These are phyloP conservation scores for Campopleginae sp. DNA, from an alignment of 2,888 invertebrate species.

Conservation along the genomic window DNA sequence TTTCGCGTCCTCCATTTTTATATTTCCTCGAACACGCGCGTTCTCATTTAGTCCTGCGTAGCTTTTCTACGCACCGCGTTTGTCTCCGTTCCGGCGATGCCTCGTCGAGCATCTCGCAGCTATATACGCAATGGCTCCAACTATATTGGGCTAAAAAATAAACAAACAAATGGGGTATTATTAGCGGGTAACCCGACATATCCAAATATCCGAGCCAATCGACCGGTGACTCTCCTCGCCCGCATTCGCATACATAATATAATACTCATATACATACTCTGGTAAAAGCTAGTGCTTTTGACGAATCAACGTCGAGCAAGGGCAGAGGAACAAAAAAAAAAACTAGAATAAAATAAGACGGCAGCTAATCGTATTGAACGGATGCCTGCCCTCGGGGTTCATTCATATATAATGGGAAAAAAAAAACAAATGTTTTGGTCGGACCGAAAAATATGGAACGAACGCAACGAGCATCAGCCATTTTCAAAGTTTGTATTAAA, in stretches of 20 bases:
- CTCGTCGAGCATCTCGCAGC: conserved; percentile 1
- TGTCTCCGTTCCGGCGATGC: conserved; percentile 48
- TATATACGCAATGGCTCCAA: no score
- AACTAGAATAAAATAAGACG: background rate
- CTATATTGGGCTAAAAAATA: no score
- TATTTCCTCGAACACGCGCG: conserved; percentile 33
- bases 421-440: conserved; percentile 35
- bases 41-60: conserved; percentile 3
- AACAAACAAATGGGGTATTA: no score
- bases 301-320: conserved; percentile 31
- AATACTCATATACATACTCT: no score
- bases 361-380: background rate
- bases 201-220: conserved; percentile 47
- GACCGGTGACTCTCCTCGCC: background rate
- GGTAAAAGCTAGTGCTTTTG: no score
- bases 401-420: background rate
- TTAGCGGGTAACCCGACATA: conserved; percentile 51
- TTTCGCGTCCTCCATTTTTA: conserved; percentile 52
- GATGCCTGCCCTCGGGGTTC: conserved; percentile 23
- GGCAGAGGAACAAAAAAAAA: conserved; percentile 17
- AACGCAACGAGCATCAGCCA: background rate
- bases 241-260: no score
- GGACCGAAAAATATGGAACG: conserved; percentile 5
- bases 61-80: conserved; percentile 24
- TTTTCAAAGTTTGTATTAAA: background rate